phyloP scores from a whole-genome alignment of 1,140 invertebrate species.

The Eriocheir sinensis region DNA sequence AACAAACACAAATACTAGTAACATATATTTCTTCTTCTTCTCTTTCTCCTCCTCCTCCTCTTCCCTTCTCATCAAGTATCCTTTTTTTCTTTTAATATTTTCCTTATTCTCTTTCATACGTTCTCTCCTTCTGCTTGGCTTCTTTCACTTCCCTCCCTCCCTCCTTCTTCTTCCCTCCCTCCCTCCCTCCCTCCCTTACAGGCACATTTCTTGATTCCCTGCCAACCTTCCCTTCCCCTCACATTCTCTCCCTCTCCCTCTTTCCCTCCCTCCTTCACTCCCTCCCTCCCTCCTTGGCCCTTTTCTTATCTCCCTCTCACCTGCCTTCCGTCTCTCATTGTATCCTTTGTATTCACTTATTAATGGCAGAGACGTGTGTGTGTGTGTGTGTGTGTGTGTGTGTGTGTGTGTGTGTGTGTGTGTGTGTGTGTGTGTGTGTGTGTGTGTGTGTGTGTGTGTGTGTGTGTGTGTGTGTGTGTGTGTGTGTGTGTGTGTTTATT shows the following conservation, averaged over 20 bases:
- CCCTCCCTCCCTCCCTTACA: not conserved
- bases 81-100: too few relatives aligned
- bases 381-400: constrained; percentile 10
- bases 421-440: not conserved
- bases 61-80: not conserved
- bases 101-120: too few relatives aligned
- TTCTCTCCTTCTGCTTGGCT: too few relatives aligned
- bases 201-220: too few relatives aligned
- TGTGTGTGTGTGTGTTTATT: not conserved
- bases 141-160: constrained; percentile 39
- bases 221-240: not conserved
- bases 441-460: not conserved
- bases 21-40: not conserved
- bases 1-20: too few relatives aligned
- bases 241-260: not conserved
- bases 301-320: not conserved
- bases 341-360: not conserved
- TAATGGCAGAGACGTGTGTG: too few relatives aligned
- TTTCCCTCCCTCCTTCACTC: not conserved
- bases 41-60: not conserved
- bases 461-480: not conserved
- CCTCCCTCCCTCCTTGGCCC: not conserved
- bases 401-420: constrained; percentile 22
- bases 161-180: constrained; percentile 31
- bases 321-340: not conserved